Base-by-base conservation (phyloP, 2,797 vertebrate genomes). In the Masticophis lateralis region DNA sequence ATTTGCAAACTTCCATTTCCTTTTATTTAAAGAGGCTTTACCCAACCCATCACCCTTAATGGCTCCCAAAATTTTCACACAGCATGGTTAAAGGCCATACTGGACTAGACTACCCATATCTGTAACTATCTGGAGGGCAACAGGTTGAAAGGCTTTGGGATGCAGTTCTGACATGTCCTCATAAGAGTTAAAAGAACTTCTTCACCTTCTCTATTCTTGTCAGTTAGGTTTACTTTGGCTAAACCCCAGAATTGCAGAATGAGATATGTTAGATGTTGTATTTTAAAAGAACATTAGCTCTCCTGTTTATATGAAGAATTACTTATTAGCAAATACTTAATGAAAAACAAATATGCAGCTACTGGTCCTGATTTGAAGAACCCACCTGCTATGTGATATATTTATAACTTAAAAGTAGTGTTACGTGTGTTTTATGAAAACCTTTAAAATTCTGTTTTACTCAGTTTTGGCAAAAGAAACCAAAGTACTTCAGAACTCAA, bases 271-370 rank as follows among this genome's bases (percentile, higher is more conserved):
- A 94, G 63, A 61, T 28, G 87, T 16, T 69, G 47, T 87, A 57
- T 57, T 92, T 93, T 94, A 87, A 10, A 94, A 63, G 74, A 86
- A 89, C 32, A 32, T 79, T 86, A 43, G 43, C 66, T 92, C 37
- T 16, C 14, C 51, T 89, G 51, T 28, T 92, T 28, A 91, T 28
- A 69, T 6, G 18, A 53, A 91, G 25, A 88, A 94, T 74, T 95
- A 90, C 51, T 91, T 92, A 91, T 8, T 88, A 47, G 83, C 87
- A 95, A 91, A 87, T 93, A 94, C 61, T 91, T 92, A 83, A 61
- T 88, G 61, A 92, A 94, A 94, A 95, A 90, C 86, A 91, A 95
- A 94, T 87, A 93, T 66, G 69, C 90, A 60, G 20, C 69, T 88
- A n/a, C 37, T 90, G 56, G 57, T 43, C 87, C 90, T 61, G 69